Conservation (phyloP, 92 coral and sea anemone species). For the Phenganax marumi region DNA sequence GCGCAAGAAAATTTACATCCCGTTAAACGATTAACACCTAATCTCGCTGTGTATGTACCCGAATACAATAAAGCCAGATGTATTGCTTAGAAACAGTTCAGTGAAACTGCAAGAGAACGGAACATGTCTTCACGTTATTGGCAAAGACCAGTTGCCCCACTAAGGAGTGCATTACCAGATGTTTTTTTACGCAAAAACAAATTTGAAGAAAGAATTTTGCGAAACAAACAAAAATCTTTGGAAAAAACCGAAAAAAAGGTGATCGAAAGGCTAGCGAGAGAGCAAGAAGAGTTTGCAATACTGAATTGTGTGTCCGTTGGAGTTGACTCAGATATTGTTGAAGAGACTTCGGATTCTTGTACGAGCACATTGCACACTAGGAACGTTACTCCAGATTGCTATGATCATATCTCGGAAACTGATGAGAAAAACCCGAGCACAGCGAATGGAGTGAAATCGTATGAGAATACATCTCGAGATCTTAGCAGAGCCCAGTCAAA, state of each 20-base stretch:
- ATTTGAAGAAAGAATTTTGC: constrained; percentile 48
- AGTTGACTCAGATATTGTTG: not conserved
- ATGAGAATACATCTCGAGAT: not conserved
- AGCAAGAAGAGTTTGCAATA: constrained; percentile 52
- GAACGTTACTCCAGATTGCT: no score
- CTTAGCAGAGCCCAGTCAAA: not conserved
- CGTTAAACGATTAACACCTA: constrained; percentile 12
- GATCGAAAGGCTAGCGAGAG: constrained; percentile 41
- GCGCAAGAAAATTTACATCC: not conserved
- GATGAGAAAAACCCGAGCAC: not conserved
- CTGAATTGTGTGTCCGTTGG: constrained; percentile 37
- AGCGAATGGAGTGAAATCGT: not conserved
- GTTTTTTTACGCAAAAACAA: constrained; percentile 48
- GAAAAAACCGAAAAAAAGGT: constrained; percentile 48
- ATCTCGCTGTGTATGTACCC: not conserved
- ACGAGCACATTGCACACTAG: not conserved
- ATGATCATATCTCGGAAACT: not conserved
- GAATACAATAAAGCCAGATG: not conserved
- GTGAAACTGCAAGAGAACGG: no score
- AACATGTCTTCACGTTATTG: constrained; percentile 7
- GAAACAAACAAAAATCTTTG: constrained; percentile 39
- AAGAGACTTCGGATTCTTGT: not conserved
- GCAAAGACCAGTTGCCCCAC: not conserved
- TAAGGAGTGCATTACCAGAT: constrained; percentile 48
- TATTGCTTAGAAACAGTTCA: not conserved